Conservation (phyloP, 2,888 invertebrate species). For the Hetaerina titia region DNA sequence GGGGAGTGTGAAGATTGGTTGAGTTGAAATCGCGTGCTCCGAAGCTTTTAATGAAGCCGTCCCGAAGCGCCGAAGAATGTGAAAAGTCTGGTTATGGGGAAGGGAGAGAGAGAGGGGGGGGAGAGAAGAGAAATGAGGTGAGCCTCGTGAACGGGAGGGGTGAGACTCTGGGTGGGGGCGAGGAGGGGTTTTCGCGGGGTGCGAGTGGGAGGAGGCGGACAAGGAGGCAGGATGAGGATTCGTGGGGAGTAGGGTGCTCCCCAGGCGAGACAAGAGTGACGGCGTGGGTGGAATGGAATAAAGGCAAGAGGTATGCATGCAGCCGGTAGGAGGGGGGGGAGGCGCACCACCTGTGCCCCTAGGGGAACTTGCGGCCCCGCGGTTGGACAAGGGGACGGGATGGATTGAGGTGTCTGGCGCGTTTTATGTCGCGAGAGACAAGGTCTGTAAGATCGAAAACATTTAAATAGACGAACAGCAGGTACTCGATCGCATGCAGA, state of each 20-base stretch:
- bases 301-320: neutral
- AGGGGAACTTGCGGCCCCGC: neutral
- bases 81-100: neutral
- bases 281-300: neutral
- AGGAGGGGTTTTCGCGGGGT: neutral
- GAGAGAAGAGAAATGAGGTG: neutral
- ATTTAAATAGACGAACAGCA: too few relatives aligned
- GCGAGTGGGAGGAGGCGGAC: too few relatives aligned
- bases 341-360: neutral
- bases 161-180: neutral
- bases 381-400: neutral
- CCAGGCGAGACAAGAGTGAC: neutral
- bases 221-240: too few relatives aligned
- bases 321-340: neutral
- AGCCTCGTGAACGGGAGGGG: neutral
- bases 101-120: neutral
- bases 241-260: neutral
- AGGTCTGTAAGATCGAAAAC: neutral
- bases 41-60: constrained; percentile 18
- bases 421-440: neutral
- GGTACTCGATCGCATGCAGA: too few relatives aligned
- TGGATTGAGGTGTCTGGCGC: neutral
- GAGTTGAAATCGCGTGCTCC: neutral
- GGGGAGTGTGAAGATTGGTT: neutral
- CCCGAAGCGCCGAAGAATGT: neutral